Evolutionary conservation across 2,888 invertebrate genomes (phyloP).

Genomic region (Melanophora roralis): DNA sequence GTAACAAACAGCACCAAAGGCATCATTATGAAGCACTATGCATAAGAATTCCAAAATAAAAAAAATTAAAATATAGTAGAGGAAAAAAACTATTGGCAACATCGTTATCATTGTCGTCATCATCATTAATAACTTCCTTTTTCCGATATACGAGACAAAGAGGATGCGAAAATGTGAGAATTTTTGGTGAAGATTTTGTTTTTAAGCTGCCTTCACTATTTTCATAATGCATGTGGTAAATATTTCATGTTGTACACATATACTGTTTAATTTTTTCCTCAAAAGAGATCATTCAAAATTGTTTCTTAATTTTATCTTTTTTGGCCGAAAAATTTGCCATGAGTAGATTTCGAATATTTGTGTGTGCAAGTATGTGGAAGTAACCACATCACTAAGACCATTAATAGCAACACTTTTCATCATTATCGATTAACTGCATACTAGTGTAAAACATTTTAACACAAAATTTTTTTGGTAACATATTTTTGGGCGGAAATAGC

Average conservation of each 20-base stretch:
- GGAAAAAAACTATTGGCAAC: constrained; percentile 40
- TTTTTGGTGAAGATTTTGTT: constrained; percentile 37
- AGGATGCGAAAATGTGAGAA: constrained; percentile 11
- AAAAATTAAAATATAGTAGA: not conserved
- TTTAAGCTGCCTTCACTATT: constrained; percentile 31
- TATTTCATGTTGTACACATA: constrained; percentile 47
- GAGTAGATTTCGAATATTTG: constrained; percentile 12
- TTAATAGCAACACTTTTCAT: constrained; percentile 58
- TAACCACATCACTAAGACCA: constrained; percentile 60
- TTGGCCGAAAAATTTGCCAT: constrained; percentile 15
- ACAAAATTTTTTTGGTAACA: constrained; percentile 47
- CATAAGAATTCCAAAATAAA: constrained; percentile 4
- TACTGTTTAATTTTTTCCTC: no score
- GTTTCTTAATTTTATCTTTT: constrained; percentile 37
- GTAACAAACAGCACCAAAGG: not conserved
- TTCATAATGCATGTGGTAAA: constrained; percentile 56
- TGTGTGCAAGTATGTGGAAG: constrained; percentile 10
- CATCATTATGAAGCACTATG: constrained; percentile 14
- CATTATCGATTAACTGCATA: constrained; percentile 53
- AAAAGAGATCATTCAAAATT: constrained; percentile 58
- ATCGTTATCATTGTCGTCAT: constrained; percentile 42
- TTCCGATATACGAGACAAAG: not conserved
- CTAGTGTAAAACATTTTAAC: constrained; percentile 39
- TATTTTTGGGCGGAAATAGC: constrained; percentile 47
- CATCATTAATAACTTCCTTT: not conserved